Evolutionary conservation across 2,888 invertebrate genomes (phyloP).

Genomic region (Latrodectus elegans): DNA sequence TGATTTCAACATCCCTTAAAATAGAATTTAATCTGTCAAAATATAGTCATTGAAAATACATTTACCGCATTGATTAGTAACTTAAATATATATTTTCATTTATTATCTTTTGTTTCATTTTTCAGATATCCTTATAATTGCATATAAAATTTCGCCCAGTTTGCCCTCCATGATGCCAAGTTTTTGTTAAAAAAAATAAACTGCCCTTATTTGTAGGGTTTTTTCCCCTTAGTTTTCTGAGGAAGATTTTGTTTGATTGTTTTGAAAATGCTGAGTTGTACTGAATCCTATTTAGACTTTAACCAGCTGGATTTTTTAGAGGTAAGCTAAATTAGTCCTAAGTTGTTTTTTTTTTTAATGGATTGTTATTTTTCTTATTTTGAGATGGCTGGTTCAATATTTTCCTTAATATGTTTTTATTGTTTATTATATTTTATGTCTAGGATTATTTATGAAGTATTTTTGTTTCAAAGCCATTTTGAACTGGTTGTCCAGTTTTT

Average conservation of each 20-base stretch:
- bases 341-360: neutral
- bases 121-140: neutral
- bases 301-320: conserved; percentile 5
- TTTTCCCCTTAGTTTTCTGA: neutral
- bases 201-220: neutral
- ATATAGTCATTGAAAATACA: no score
- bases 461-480: no score
- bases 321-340: neutral
- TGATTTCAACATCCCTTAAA: no score
- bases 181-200: neutral
- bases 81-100: neutral
- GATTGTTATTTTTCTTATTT: neutral
- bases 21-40: no score
- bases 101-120: neutral
- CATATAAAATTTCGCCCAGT: neutral
- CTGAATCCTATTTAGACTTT: conserved; percentile 1
- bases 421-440: neutral
- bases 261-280: neutral
- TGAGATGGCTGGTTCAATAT: neutral
- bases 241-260: neutral
- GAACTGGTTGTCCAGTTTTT: no score
- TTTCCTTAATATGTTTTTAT: neutral
- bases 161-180: neutral
- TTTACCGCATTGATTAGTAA: neutral
- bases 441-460: no score